Base-by-base conservation (phyloP, 2,888 invertebrate genomes). In the Lamellibrachia columna region DNA sequence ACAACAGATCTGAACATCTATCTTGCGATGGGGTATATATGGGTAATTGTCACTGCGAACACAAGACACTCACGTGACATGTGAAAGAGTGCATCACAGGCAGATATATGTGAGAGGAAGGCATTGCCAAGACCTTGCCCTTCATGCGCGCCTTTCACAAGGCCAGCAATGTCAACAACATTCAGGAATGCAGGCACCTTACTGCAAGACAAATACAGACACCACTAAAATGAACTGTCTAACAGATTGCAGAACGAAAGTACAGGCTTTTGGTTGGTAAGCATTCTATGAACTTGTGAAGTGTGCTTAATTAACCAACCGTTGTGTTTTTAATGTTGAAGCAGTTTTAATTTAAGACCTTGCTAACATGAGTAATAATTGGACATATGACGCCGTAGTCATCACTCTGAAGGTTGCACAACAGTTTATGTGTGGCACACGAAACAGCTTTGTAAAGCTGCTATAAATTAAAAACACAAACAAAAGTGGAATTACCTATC, bases 121-220 rank as follows among this genome's bases (percentile, higher is more conserved):
- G 99, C 99, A 97, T 99, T 99, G 95, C 99, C 99, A 93, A 99
- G 97, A 1, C 99, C 99, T 97, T 99, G 98, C 0, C 99, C 99
- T 96, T 99, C 99, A 4, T 99, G 98, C 2, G 99, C 99, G 58
- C 99, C 99, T 96, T 99, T 98, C 90, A 99, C 99, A 94, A 99
- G 97, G 11, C 99, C 99, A 92, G 99, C 99, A 95, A 99, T 99
- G 96, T 99, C 99, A 58, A 99, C 99, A 60, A 99, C 98, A 96
- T 99, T 99, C 94, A 99, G 97, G 97, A 98, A 99, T 0, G 99
- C 99, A 22, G 99, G 99, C 75, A 99, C 99, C 97, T 99, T 99
- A 97, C 99, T 99, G 95, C n/a, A 95, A 95, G 28, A 91, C 15
- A 90, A 53, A 53, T 53, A 53, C 22, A 91, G 90, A 53, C 11